Percentiles rank a stretch among this genome's conserved stretches.
phyloP scores from a whole-genome alignment of 2,888 invertebrate genomes.

The Dryococelus australis region DNA sequence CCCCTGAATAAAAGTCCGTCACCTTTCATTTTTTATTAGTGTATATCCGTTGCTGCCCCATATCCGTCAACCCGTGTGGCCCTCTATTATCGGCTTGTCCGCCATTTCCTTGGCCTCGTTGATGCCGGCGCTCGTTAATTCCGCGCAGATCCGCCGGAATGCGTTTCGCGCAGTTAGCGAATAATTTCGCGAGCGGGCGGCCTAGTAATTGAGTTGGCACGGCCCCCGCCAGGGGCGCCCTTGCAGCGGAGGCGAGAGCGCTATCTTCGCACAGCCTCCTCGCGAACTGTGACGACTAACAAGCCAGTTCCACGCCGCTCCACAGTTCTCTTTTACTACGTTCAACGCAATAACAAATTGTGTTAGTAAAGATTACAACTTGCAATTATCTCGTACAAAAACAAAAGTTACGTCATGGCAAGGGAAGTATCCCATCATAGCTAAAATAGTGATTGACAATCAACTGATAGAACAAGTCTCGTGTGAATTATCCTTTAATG shows the following conservation, averaged over 20 bases:
- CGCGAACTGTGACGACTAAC: no score
- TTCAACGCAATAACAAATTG: no score
- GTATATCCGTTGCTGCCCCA: background rate
- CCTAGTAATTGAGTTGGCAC: slow-evolving; percentile 19
- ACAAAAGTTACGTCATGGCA: no score
- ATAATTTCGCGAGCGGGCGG: slow-evolving; percentile 18
- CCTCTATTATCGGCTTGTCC: background rate
- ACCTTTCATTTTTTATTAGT: background rate
- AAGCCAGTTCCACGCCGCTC: no score
- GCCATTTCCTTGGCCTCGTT: background rate
- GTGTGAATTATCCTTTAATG: no score
- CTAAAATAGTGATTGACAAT: no score
- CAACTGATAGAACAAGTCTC: no score
- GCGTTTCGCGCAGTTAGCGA: slow-evolving; percentile 28
- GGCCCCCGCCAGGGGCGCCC: background rate
- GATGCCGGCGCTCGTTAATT: slow-evolving; percentile 25
- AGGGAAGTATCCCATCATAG: no score
- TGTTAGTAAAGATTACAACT: no score
- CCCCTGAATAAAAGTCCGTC: background rate
- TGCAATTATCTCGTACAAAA: no score
- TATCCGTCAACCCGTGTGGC: background rate
- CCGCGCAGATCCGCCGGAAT: background rate
- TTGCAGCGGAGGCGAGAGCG: background rate
- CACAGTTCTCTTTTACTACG: no score
- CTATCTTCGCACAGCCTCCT: no score